These are phyloP conservation scores for Orchesella flavescens DNA, from an alignment of 2,888 invertebrate genomes.

Conservation along the genomic window DNA sequence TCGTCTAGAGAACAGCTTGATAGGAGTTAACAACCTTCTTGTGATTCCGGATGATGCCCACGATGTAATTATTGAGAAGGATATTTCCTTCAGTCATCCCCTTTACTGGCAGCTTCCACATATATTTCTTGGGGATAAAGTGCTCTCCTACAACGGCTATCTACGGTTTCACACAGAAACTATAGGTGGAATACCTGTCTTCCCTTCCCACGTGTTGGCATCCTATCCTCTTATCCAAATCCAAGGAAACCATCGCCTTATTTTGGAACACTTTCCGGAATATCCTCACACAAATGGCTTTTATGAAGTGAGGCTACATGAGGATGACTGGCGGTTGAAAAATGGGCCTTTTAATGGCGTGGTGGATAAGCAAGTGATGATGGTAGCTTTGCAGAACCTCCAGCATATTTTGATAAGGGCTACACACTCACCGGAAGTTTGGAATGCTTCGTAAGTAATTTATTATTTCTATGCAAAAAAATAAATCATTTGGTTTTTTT, in stretches of 20 bases:
- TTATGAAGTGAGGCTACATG: slow-evolving; percentile 80
- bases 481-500: too few species aligned
- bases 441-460: slow-evolving; percentile 73
- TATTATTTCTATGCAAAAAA: too few species aligned
- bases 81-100: slow-evolving; percentile 79
- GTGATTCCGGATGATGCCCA: slow-evolving; percentile 79
- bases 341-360: slow-evolving; percentile 75
- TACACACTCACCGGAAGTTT: slow-evolving; percentile 78
- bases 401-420: slow-evolving; percentile 86
- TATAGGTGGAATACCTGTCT: slow-evolving; percentile 79
- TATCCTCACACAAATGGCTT: slow-evolving; percentile 73
- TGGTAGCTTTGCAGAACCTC: slow-evolving; percentile 93
- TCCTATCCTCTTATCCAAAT: slow-evolving; percentile 88
- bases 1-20: slow-evolving; percentile 73
- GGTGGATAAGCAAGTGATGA: slow-evolving; percentile 85
- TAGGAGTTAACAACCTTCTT: slow-evolving; percentile 77
- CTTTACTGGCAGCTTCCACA: slow-evolving; percentile 88
- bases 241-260: slow-evolving; percentile 83
- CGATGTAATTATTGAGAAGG: slow-evolving; percentile 77
- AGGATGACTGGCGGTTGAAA: slow-evolving; percentile 85
- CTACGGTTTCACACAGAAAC: slow-evolving; percentile 84
- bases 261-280: slow-evolving; percentile 81
- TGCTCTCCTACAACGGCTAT: slow-evolving; percentile 92
- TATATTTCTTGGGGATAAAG: slow-evolving; percentile 88
- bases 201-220: slow-evolving; percentile 77